Base-by-base conservation (phyloP, 2,113 vertebrate genomes). In the Chaenogobius annularis region DNA sequence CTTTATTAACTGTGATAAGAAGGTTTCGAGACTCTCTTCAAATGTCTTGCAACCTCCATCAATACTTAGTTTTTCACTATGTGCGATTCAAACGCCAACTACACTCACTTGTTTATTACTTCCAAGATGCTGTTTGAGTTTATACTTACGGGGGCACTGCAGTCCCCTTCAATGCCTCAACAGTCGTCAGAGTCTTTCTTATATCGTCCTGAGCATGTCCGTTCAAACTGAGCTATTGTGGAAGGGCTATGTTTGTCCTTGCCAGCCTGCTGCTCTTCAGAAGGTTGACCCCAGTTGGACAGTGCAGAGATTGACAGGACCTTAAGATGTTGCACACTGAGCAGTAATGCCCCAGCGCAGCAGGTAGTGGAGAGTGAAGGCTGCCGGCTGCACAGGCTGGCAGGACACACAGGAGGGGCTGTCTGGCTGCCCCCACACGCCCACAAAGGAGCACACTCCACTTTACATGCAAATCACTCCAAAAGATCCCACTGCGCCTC, bases 391-490 rank as follows among this genome's bases (percentile, higher is more conserved):
- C 74, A 79, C 80, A 73, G 82, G 76, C 75, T 81, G 82, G 86
- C 75, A 63, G 77, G 75, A 83, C 86, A 84, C 83, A 70, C 70
- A 85, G 86, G 89, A 91, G 83, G 87, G 86, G 66, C 75, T 78
- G 88, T 89, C 83, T 90, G 74, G 82, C 85, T 80, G 90, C 85
- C 84, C 26, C 77, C 81, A 87, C 84, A 83, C 66, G 59, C 79
- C 86, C 80, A 84, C 81, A 80, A 76, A 86, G 72, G 76, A 82
- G 81, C 35, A 23, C 70, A 69, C 77, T 80, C 78, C 85, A 90
- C 89, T 93, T 91, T 89, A 91, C 87, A 92, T 92, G 91, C 87
- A 93, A 93, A 94, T 93, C 59, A 92, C 84, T 78, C 84, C 78
- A 86, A 87, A 80, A 82, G 71, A 88, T 85, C 85, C 79, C 77